Evolutionary conservation across 1,140 invertebrate genomes (phyloP).

Genomic region (Anastrepha ludens): DNA sequence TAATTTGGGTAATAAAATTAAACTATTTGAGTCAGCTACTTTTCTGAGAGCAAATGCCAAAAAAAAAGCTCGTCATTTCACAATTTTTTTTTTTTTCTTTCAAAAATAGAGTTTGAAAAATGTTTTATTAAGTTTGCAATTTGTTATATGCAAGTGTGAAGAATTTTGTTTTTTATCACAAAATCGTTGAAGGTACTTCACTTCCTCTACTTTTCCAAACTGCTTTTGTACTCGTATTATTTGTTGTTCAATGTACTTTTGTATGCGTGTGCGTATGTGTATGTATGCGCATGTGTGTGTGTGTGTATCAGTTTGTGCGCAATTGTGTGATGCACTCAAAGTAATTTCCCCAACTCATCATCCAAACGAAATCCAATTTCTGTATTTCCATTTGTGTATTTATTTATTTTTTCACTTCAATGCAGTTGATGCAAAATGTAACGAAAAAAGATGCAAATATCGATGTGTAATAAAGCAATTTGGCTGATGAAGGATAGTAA

Average conservation of each 20-base stretch:
- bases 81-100: too few relatives aligned
- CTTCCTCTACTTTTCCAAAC: background rate
- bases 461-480: background rate
- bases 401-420: background rate
- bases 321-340: constrained; percentile 33
- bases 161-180: background rate
- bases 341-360: constrained; percentile 55
- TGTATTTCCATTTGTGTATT: background rate
- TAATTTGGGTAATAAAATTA: too few relatives aligned
- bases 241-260: constrained; percentile 1
- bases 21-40: too few relatives aligned
- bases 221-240: constrained; percentile 25
- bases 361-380: constrained; percentile 17
- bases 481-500: constrained; percentile 8
- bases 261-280: background rate
- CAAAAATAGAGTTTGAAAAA: too few relatives aligned
- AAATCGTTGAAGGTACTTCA: background rate
- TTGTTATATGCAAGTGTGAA: too few relatives aligned
- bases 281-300: constrained; percentile 35
- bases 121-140: too few relatives aligned
- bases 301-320: background rate
- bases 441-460: background rate
- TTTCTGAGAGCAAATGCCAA: too few relatives aligned
- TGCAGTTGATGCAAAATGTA: background rate
- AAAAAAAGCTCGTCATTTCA: too few relatives aligned